Conservation (phyloP, 2,888 invertebrate species). For the Germaria angustata region DNA sequence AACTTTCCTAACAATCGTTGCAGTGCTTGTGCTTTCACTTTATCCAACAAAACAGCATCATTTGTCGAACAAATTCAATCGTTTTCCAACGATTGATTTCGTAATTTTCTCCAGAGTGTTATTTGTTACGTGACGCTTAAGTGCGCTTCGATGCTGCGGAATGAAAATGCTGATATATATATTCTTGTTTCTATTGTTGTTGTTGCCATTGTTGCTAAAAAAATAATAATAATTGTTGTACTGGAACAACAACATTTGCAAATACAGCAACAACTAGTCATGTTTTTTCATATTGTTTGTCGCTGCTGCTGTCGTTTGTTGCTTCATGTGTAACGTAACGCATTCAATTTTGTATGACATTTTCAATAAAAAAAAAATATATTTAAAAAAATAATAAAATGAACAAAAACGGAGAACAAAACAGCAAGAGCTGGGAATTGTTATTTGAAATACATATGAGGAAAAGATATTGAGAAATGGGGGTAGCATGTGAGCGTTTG, state of each 20-base stretch:
- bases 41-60: slow-evolving; percentile 10
- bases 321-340: slow-evolving; percentile 51
- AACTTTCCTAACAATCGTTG: too few relatives aligned
- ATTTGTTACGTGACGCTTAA: slow-evolving; percentile 64
- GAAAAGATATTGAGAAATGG: slow-evolving; percentile 3
- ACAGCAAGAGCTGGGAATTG: slow-evolving; percentile 32
- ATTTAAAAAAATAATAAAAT: background rate
- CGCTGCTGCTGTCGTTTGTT: background rate
- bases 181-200: too few relatives aligned
- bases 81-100: slow-evolving; percentile 69
- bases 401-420: background rate
- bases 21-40: too few relatives aligned
- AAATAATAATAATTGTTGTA: background rate
- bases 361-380: slow-evolving; percentile 56
- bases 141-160: slow-evolving; percentile 48
- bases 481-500: background rate
- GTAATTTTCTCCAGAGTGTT: slow-evolving; percentile 69
- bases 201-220: too few relatives aligned
- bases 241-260: background rate
- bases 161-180: background rate
- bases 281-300: background rate
- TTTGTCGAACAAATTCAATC: slow-evolving; percentile 35
- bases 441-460: slow-evolving; percentile 30
- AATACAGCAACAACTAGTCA: background rate
- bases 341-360: slow-evolving; percentile 66